Percentiles rank a stretch among this genome's conserved stretches.
These are phyloP conservation scores for Polypterus bichir DNA, from an alignment of 2,113 vertebrate species.

Conservation along the genomic window DNA sequence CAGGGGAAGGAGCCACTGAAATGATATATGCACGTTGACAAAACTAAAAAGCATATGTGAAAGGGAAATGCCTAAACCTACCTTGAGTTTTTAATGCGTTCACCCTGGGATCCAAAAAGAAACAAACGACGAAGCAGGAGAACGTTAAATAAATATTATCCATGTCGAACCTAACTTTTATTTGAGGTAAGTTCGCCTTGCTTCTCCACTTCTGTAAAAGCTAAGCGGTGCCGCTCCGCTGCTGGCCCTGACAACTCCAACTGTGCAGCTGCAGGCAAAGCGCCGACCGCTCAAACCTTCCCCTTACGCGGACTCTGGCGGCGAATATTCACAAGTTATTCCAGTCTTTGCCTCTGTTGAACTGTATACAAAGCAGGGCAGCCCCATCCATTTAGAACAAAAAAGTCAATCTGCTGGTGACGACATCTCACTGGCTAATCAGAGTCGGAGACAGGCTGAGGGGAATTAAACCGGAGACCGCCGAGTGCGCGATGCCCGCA, in stretches of 20 bases:
- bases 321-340: conserved; percentile 34
- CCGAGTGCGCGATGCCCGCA: no score
- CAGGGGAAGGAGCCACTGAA: no score
- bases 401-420: conserved; percentile 40
- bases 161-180: conserved; percentile 33
- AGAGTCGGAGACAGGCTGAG: conserved; percentile 10
- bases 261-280: conserved; percentile 28
- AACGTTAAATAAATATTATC: conserved; percentile 48
- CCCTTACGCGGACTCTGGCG: conserved; percentile 8
- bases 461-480: no score
- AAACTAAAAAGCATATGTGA: not conserved
- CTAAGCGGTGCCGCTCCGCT: no score
- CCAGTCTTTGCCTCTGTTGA: conserved; percentile 47
- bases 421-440: conserved; percentile 38
- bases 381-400: conserved; percentile 49
- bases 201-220: no score
- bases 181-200: no score
- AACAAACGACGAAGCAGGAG: conserved; percentile 39
- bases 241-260: conserved; percentile 14
- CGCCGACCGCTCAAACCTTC: conserved; percentile 34
- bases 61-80: conserved; percentile 23
- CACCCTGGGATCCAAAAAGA: conserved; percentile 37
- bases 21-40: no score
- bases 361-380: conserved; percentile 43
- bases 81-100: conserved; percentile 42